Conservation (phyloP, 2,113 vertebrate genomes). For the Callaeas wilsoni region DNA sequence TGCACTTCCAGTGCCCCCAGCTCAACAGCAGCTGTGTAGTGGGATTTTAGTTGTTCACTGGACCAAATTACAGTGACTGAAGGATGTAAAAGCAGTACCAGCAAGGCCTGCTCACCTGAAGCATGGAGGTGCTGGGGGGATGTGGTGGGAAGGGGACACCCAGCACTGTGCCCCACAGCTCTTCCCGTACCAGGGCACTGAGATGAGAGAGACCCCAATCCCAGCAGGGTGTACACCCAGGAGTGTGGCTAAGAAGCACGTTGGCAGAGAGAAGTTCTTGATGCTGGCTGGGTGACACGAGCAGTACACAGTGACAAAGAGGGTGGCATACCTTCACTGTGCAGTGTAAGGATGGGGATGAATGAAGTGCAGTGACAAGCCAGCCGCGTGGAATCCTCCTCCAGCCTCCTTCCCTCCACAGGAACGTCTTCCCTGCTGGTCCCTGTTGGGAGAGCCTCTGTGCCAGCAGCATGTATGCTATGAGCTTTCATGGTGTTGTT, state of each 20-base stretch:
- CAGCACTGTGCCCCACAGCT: background rate
- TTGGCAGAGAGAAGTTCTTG: background rate
- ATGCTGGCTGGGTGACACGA: background rate
- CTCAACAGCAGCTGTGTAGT: background rate
- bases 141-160: background rate
- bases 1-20: background rate
- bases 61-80: background rate
- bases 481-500: background rate
- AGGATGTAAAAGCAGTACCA: background rate
- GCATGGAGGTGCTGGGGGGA: background rate
- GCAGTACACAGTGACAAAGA: background rate
- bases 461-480: background rate
- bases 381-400: background rate
- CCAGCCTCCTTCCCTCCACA: background rate
- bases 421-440: background rate
- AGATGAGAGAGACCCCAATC: background rate
- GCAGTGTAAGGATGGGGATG: background rate
- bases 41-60: background rate
- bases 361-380: background rate
- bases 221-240: background rate
- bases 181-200: background rate
- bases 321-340: background rate
- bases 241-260: fast-evolving
- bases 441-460: background rate
- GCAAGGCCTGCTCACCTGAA: background rate